Evolutionary conservation across 2,888 invertebrate species (phyloP).

Genomic region (Plebejus melissa): DNA sequence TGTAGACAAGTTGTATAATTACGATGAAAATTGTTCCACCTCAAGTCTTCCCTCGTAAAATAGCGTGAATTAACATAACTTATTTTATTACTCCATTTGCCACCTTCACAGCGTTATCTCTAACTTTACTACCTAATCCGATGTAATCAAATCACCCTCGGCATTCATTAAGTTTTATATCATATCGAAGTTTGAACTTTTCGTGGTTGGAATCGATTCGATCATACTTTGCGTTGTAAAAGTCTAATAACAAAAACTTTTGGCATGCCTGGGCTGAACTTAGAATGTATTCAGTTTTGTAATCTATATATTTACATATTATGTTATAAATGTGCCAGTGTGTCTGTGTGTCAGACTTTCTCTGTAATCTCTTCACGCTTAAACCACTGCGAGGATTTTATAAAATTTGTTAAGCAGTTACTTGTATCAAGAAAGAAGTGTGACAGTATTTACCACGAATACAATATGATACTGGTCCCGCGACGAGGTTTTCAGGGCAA

Average conservation of each 20-base stretch:
- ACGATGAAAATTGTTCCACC: conserved; percentile 13
- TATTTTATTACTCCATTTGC: conserved; percentile 22
- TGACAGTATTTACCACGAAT: too few relatives aligned
- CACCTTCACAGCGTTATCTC: conserved; percentile 18
- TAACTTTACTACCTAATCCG: conserved; percentile 15
- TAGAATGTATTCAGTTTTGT: neutral
- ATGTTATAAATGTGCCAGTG: too few relatives aligned
- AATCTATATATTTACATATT: too few relatives aligned
- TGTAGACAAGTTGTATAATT: conserved; percentile 7
- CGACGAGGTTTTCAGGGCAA: too few relatives aligned
- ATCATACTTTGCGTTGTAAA: neutral
- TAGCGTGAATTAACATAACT: conserved; percentile 22
- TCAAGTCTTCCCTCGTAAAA: neutral
- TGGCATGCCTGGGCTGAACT: neutral
- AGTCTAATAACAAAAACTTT: neutral
- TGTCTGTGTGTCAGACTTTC: too few relatives aligned
- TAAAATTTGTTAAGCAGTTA: too few relatives aligned
- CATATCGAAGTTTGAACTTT: conserved; percentile 12
- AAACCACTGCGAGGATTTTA: too few relatives aligned
- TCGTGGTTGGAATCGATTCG: conserved; percentile 8
- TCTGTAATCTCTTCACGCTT: too few relatives aligned
- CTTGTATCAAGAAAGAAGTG: too few relatives aligned
- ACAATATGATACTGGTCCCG: too few relatives aligned
- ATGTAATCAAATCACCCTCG: conserved; percentile 17
- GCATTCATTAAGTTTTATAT: conserved; percentile 18